Base-by-base conservation (phyloP, 1,140 invertebrate species). In the Euura saliciscinereae region DNA sequence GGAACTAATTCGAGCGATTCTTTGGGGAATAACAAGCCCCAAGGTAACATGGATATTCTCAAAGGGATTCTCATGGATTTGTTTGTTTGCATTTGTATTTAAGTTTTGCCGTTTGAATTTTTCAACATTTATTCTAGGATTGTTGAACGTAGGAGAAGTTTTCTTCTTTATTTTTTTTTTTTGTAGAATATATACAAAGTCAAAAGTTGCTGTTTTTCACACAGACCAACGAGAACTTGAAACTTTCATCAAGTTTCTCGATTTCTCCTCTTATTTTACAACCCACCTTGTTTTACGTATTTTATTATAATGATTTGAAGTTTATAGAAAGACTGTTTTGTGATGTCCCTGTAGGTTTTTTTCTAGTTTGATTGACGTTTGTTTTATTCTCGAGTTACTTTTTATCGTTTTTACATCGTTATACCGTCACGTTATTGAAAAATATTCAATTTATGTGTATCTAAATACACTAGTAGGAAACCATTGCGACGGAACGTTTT, bases 71-170 rank as follows among this genome's bases (percentile, higher is more conserved):
- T 86, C 0, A 73, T 87, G n/a, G 85, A 87, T 75, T 76, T 86
- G 10, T 86, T 86, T 51, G 79, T 85, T 44, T 85, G 85, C 68
- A 83, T 85, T 72, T 86, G 85, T 69, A 82, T 86, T 76, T 86
- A 59, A 59, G 28, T 28, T 59, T 59, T 59, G 13, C 51, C 5
- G 3, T 28, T 28, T 28, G 51, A 59, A n/a, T 59, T 59, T 4
- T 6, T 59, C 51, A 8, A 8, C 51, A 59, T 59, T 28, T 28
- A 28, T 28, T 28, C 13, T 59, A 59, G 51, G 51, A 59, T 11
- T 59, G 51, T 59, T 59, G 8, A n/a, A 59, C 10, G 28, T 28
- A 28, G 28, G 28, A 28, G 28, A 28, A 28, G 28, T 28, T 28
- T 28, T 28, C 28, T 28, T 28, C 1, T 28, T 28, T 28, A 1